Evolutionary conservation across 2,888 invertebrate genomes (phyloP).

Genomic region (Stenotaenia linearis): DNA sequence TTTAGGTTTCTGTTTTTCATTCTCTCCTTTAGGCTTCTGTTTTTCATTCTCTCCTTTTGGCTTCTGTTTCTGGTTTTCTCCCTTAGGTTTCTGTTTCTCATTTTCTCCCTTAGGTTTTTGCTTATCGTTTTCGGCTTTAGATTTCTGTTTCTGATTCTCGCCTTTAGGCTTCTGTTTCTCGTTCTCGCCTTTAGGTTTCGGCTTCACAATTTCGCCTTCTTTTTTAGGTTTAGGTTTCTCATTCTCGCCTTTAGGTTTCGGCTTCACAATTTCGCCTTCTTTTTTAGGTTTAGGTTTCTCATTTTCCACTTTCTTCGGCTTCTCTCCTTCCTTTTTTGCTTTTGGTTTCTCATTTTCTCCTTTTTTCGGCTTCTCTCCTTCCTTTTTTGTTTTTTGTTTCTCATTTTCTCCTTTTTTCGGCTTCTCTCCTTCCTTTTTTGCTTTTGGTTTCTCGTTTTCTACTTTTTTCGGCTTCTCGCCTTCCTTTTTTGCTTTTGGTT

Average conservation of each 20-base stretch:
- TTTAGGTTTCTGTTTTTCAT: background rate
- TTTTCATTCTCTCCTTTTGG: background rate
- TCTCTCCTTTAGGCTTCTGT: background rate
- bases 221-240: background rate
- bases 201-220: background rate
- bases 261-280: background rate
- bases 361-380: too few species aligned
- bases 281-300: background rate
- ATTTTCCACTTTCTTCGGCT: background rate
- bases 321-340: constrained; percentile 33
- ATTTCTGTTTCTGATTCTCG: too few species aligned
- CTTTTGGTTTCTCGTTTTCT: too few species aligned
- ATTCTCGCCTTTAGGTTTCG: background rate
- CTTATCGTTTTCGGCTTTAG: too few species aligned
- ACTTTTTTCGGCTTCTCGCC: too few species aligned
- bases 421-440: too few species aligned
- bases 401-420: too few species aligned
- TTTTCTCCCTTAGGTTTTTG: too few species aligned
- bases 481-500: too few species aligned
- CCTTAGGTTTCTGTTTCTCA: too few species aligned
- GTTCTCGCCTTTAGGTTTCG: background rate
- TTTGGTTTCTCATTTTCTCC: background rate
- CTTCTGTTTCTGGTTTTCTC: background rate
- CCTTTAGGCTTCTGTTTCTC: too few species aligned
- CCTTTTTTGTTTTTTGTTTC: too few species aligned